These are phyloP conservation scores for mouse (Mus musculus) DNA, from an alignment of 2,113 vertebrate genomes.

Conservation along the genomic window GRCm39 chr1:138012001-138012500, in stretches of 20 bases:
- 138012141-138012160: not conserved
- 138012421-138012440: not conserved
- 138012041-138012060: not conserved
- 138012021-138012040: not conserved
- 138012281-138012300: not conserved
- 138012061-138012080: not conserved
- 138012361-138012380: not conserved
- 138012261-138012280: not conserved
- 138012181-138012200: not conserved
- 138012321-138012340: not conserved
- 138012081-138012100: not conserved
- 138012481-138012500: not conserved
- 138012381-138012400: not conserved
- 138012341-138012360: not conserved
- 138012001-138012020: not conserved
- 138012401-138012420: not conserved
- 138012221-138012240: not conserved
- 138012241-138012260: not conserved
- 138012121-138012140: not conserved
- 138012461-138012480: not conserved
- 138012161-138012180: not conserved
- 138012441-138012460: not conserved
- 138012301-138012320: not conserved
- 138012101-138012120: not conserved
- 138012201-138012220: not conserved